These are phyloP conservation scores for Aphelenchoides besseyi DNA, from an alignment of 1,140 invertebrate species.

Conservation along the genomic window DNA sequence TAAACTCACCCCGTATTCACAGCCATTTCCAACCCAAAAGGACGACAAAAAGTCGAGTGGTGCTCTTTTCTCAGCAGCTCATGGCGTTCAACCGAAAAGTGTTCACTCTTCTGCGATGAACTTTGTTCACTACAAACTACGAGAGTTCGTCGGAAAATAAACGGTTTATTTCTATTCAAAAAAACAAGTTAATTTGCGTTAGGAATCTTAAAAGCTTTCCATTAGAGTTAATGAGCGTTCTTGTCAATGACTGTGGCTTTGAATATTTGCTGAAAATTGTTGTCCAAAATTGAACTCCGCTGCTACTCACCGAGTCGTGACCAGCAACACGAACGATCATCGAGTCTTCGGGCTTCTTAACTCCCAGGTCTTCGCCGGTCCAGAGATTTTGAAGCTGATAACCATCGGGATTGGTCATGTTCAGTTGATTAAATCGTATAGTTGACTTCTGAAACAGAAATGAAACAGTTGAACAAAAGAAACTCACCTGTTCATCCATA, in stretches of 20 bases:
- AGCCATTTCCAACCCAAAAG: not conserved
- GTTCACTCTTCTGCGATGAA: not conserved
- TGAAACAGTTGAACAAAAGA: not conserved
- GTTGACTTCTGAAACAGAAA: not conserved
- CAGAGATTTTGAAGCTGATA: constrained; percentile 4
- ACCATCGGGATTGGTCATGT: constrained; percentile 4
- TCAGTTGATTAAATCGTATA: not conserved
- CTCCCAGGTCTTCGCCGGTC: not conserved
- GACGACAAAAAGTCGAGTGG: not conserved
- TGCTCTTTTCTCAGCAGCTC: not conserved
- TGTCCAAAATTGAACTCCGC: not conserved
- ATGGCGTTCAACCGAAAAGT: not conserved
- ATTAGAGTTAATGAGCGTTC: not conserved
- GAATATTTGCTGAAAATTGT: not conserved
- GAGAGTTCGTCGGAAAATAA: not conserved
- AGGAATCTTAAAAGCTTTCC: not conserved
- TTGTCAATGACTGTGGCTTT: constrained; percentile 4
- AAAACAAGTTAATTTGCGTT: not conserved
- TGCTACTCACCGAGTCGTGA: not conserved
- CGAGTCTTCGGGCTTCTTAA: not conserved
- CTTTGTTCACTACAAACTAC: not conserved
- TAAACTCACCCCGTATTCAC: not conserved
- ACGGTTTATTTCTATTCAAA: not conserved
- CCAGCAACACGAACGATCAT: not conserved
- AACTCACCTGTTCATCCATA: not conserved